Base-by-base conservation (phyloP, 1,140 invertebrate genomes). In the Trichonephila inaurata region DNA sequence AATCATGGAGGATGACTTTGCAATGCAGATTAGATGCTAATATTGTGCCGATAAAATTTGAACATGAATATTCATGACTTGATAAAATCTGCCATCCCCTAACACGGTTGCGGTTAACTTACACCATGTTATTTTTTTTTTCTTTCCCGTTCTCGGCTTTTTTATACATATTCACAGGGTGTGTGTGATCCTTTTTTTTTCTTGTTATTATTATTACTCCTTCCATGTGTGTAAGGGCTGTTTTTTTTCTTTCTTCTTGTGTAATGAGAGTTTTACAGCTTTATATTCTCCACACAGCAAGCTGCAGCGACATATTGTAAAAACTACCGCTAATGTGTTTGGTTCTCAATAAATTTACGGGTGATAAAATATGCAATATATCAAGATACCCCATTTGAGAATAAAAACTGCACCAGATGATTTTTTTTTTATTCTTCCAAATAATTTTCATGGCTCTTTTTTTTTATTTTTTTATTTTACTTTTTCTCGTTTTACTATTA, bases 331-430 rank as follows among this genome's bases (percentile, higher is more conserved):
- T 92, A 92, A 92, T 92, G 91, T 77, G 64, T 87, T 92, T 92
- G 64, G 51, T 87, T 92, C 91, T 92, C 91, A 92, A 92, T 92
- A 92, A 92, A 86, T 92, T 92, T 92, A 87, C 40, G 91, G 91
- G 91, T 92, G 91, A 92, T 92, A 92, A 92, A 92, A 92, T 92
- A 92, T 92, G 87, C 91, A 92, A 92, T 92, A 92, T 92, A 92
- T 92, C 91, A 92, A 92, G 91, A 92, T 92, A 92, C 82, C 91
- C 89, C 77, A 83, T 92, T 87, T 82, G 44, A 81, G 91, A 92
- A 87, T 44, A 72, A 69, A 28, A 72, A 72, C 69, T 14, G 24
- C 72, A 18, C 72, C 33, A 16, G 72, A 40, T 33, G 28, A 33
- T 33, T 28, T 72, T 28, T 72, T 18, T 33, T 77, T 40, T 40